Evolutionary conservation across 1,140 invertebrate species (phyloP), one percentile per base, ranked within the genome.

Genomic region (Lepidostoma basale): DNA sequence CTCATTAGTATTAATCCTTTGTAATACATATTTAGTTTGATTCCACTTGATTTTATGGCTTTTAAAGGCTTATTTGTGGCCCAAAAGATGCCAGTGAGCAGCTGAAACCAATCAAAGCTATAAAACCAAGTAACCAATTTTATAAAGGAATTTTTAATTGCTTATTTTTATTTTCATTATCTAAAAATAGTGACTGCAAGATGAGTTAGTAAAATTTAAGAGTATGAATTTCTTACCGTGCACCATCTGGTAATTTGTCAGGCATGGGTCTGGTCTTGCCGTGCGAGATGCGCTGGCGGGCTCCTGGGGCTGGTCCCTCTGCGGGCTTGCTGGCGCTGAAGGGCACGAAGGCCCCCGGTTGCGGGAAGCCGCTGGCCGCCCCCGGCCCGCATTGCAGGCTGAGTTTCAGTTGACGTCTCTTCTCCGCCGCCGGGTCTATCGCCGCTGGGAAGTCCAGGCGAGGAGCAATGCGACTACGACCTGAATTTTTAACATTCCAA

Each of bases 221-320:
- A n/a, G n/a, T 26, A 40, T 3, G n/a, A 33, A 58, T 30, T 10
- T 4, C 0, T 58, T 60, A 73, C 70, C 67, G 70, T 25, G 70
- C 64, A 60, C 69, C 26, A 39, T 73, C 70, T 10, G 70, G 67
- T 12, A 73, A 3, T 0, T 58, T 42, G 39, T 73, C 59, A 1
- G 67, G 70, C 25, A 58, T 47, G 25, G 67, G 67, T 30, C 70
- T 39, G 2, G 67, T 69, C 33, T 44, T 69, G 26, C 56, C 23
- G 26, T 64, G 65, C 0, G 60, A 56, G 4, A 64, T 25, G 9
- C 64, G 16, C 10, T 23, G 66, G 8, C 70, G 52, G 1, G 66
- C 28, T 14, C 60, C 60, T 0, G 66, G 56, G 20, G 59, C 62
- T 16, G 62, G 20, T 42, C 23, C 42, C 9, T 72, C 69, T 14